Evolutionary conservation across 2,113 vertebrate genomes (phyloP), one percentile per base, ranked within the genome.

Genomic region (Donacobius atricapilla): DNA sequence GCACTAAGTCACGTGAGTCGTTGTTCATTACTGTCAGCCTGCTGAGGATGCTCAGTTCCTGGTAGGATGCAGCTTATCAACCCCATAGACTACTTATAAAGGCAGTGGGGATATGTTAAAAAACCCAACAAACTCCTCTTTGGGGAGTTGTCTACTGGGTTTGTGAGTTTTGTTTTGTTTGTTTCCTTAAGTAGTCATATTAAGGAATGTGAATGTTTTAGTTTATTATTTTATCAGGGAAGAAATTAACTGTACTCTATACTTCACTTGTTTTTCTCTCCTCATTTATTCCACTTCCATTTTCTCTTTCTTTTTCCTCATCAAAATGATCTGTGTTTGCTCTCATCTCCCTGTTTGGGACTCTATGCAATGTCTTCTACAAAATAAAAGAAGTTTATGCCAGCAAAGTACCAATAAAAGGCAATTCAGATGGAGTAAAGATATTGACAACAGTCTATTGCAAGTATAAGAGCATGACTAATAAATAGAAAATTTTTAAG

Each of bases 91-190:
- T 23, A 11, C 19, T 71, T 71, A 39, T 24, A 79, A 47, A 22
- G 7, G 23, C 10, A 69, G 19, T 24, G 21, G 9, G 15, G 6
- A 23, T 65, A 53, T 24, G 11, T 33, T 48, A 63, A 45, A 71
- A 58, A 57, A 61, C n/a, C 6, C 1, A 2, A 30, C 4, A 76
- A 42, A 53, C 6, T 53, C 42, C 8, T 37, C 8, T 8, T 47
- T 56, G 22, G 13, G 5, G 8, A 2, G 4, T n/a, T 71, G 1
- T 54, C 72, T 45, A 7, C n/a, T 39, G 23, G 4, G 3, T 11
- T 40, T 40, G 4, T 33, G 22, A 37, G 14, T 12, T 83, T 47
- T 48, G 9, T 31, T 61, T 63, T 2, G 13, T 66, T 75, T 39
- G 1, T 42, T 76, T 61, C 7, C 28, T 80, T 30, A 80, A 47